Evolutionary conservation across 1,140 invertebrate genomes (phyloP), one percentile per base, ranked within the genome.

Genomic region (Vanessa atalanta): DNA sequence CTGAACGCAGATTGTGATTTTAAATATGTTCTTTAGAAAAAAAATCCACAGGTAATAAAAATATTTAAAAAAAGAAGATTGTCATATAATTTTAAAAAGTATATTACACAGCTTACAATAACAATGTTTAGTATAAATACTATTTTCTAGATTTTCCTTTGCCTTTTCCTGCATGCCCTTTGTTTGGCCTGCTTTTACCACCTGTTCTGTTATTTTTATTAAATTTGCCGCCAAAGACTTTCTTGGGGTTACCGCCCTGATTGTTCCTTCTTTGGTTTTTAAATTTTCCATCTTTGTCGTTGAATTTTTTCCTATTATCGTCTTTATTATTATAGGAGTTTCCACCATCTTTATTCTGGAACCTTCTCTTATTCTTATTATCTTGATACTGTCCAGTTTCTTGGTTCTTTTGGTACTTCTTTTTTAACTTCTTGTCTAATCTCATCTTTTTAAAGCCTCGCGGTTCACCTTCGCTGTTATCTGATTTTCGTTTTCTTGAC

Each of bases 381-480:
- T 84, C 72, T 60, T 50, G 73, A 1, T 65, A 68, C 70, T 75
- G 72, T 15, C 43, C 66, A 3, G 69, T 70, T 65, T 86, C 83
- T 66, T 88, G 81, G 47, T 83, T 79, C 65, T 78, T 87, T 23
- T 90, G 83, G 51, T 81, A 90, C 75, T 91, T 92, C 70, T 88
- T 90, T 64, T 91, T 79, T 20, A 88, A 65, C 75, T 90, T 92
- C 60, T 91, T 92, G 65, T 93, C 88, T 66, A 93, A 77, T 55
- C 88, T 78, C 87, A 93, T 88, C 74, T 91, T 92, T 71, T 93
- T 93, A 71, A 92, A 91, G 8, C 89, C 91, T 66, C 91, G 76
- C 2, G 80, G 73, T 8, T 76, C 75, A 47, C 88, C 86, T 43
- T 88, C 88, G 9, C 83, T 87, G 0, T 37, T n/a, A n/a, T 61